These are phyloP conservation scores for Deroplatys truncata DNA, from an alignment of 2,888 invertebrate genomes.

Conservation along the genomic window DNA sequence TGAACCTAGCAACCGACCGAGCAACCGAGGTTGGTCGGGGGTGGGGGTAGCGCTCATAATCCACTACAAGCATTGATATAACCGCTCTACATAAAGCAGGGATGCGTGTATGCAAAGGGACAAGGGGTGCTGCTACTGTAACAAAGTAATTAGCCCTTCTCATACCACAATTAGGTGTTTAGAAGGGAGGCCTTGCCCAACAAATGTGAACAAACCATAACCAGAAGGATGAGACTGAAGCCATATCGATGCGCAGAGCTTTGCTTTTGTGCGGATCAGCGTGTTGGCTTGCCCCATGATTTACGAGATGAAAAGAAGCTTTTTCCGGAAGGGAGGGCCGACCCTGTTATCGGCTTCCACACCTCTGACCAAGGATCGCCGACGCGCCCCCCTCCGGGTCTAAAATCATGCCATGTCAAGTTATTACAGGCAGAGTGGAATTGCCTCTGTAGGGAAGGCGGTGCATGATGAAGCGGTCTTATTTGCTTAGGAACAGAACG, in stretches of 20 bases:
- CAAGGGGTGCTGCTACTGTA: slow-evolving; percentile 18
- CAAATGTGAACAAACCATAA: slow-evolving; percentile 8
- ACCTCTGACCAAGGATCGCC: neutral
- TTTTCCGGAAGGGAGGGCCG: neutral
- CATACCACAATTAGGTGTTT: slow-evolving; percentile 28
- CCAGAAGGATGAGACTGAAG: neutral
- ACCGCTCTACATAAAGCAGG: slow-evolving; percentile 11
- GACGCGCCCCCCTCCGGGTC: no score
- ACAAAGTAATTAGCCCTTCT: slow-evolving; percentile 28
- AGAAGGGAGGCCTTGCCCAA: neutral
- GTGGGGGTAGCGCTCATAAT: slow-evolving; percentile 17
- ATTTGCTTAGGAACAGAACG: no score
- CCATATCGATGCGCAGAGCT: neutral
- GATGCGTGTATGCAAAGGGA: neutral
- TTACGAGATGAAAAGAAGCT: neutral
- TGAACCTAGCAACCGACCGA: neutral
- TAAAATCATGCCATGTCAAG: neutral
- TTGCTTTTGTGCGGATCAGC: neutral
- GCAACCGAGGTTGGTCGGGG: neutral
- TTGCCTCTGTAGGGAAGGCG: no score
- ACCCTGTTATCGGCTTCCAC: slow-evolving; percentile 2
- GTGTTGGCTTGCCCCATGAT: neutral
- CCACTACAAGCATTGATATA: slow-evolving; percentile 23
- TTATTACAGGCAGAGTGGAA: neutral
- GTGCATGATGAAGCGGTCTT: no score